Evolutionary conservation across 2,113 vertebrate genomes (phyloP).

Genomic region (Muntiacus reevesi): DNA sequence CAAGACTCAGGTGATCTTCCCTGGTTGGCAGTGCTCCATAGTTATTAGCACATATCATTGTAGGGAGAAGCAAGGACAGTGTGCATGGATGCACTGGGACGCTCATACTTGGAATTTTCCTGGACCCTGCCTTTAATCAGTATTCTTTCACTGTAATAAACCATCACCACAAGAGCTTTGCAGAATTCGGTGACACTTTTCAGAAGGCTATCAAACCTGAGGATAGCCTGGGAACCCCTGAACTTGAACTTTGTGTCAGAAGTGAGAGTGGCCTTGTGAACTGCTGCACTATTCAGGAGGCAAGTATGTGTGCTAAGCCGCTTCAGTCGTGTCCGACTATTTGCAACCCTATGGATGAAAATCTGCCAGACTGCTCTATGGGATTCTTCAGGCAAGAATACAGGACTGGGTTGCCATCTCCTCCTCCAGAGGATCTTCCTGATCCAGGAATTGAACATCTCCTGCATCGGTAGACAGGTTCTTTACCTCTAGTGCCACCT

Average conservation of each 20-base stretch:
- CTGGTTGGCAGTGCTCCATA: not conserved
- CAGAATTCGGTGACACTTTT: not conserved
- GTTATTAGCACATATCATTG: not conserved
- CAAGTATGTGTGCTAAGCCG: not conserved
- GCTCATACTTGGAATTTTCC: not conserved
- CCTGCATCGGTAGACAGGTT: not conserved
- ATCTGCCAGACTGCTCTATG: not conserved
- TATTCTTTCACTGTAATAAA: not conserved
- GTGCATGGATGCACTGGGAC: not conserved
- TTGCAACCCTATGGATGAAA: not conserved
- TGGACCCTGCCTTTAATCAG: not conserved
- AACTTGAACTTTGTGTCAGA: not conserved
- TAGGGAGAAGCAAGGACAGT: not conserved
- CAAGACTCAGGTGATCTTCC: not conserved
- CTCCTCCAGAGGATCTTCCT: not conserved
- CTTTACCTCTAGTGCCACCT: not conserved
- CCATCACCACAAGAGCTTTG: not conserved
- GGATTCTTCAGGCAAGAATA: not conserved
- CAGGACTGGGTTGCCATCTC: not conserved
- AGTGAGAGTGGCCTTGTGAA: not conserved
- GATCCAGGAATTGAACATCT: not conserved
- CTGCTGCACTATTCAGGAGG: not conserved
- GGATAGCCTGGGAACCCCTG: not conserved
- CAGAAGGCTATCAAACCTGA: not conserved
- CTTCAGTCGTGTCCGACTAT: fast-evolving